Evolutionary conservation across 2,888 invertebrate genomes (phyloP), one percentile per base, ranked within the genome.

Genomic region (Slavum lentiscoides): DNA sequence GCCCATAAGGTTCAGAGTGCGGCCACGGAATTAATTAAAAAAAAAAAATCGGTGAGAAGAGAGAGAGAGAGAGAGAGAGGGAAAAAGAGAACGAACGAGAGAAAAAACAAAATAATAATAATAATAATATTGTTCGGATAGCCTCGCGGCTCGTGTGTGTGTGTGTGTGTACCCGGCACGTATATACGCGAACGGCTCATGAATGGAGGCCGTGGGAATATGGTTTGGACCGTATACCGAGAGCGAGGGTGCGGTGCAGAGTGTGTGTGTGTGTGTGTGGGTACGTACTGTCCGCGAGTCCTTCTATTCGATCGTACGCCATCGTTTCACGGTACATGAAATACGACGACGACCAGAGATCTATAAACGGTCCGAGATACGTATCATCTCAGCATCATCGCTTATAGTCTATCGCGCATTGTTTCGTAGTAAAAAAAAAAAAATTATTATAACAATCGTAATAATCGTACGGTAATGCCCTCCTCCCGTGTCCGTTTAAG

Each of bases 21-120:
- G 68, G n/a, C 59, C 68, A 61, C 62, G 69, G 69, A 64, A 80
- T 80, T 80, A 80, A 80, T 77, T 77, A 77, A 77, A 77, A 77
- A 30, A 30, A 30, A 30, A 30, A 30, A 30, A 30, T 2, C 30
- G 30, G 30, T 30, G 30, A 30, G 30, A 30, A 30, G n/a, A 30
- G 30, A 30, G 2, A 30, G 30, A 30, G 4, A 30, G 30, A 30
- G 4, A 1, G 30, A 30, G 30, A 30, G 30, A 30, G 30, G 37
- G 55, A 64, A 5, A 37, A 21, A 53, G 30, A 15, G 39, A 59
- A 21, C 21, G 21, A 15, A 15, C 2, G 21, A 15, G 15, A 3
- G 21, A 58, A 15, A 73, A 43, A 74, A 66, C 68, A 76, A 68
- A 55, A 77, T 62, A 70, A 74, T 59, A 76, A 76, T 75, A 66